Percentiles rank a stretch among this genome's conserved stretches.
These are phyloP conservation scores for Scaptomyza flava DNA, from an alignment of 2,888 invertebrate species.

Conservation along the genomic window DNA sequence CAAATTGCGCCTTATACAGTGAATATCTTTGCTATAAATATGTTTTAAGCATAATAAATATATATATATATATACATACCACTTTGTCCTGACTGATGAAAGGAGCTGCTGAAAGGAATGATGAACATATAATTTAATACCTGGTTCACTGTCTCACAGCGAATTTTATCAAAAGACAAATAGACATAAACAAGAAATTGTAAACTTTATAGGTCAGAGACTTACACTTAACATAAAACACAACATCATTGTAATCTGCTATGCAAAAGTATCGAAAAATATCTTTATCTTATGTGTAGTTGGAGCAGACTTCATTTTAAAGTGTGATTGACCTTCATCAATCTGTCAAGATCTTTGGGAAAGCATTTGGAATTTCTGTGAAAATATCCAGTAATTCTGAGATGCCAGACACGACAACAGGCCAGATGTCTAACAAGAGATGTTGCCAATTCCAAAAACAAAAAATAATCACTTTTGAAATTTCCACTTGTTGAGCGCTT, in stretches of 20 bases:
- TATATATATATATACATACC: background rate
- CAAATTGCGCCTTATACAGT: slow-evolving; percentile 11
- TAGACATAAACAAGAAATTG: too few species aligned
- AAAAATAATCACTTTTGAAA: slow-evolving; percentile 18
- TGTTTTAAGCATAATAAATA: too few species aligned
- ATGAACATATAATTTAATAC: too few species aligned
- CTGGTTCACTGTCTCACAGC: too few species aligned
- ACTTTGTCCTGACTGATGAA: background rate
- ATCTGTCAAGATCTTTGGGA: slow-evolving; percentile 46
- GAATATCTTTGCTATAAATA: background rate
- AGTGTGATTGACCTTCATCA: slow-evolving; percentile 46
- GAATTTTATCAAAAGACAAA: too few species aligned
- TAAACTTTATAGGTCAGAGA: background rate
- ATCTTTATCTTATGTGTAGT: too few species aligned
- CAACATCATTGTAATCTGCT: background rate
- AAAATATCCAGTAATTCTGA: slow-evolving; percentile 10
- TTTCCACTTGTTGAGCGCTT: slow-evolving; percentile 50
- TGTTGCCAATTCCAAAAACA: slow-evolving; percentile 10
- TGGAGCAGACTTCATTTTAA: background rate
- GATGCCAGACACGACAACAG: slow-evolving; percentile 4
- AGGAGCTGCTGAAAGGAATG: background rate
- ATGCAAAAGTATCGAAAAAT: background rate
- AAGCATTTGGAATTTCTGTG: slow-evolving; percentile 26
- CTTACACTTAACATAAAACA: background rate
- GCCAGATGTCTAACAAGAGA: slow-evolving; percentile 23